Conservation (phyloP, 2,113 vertebrate species). For the Pongo pygmaeus region DNA sequence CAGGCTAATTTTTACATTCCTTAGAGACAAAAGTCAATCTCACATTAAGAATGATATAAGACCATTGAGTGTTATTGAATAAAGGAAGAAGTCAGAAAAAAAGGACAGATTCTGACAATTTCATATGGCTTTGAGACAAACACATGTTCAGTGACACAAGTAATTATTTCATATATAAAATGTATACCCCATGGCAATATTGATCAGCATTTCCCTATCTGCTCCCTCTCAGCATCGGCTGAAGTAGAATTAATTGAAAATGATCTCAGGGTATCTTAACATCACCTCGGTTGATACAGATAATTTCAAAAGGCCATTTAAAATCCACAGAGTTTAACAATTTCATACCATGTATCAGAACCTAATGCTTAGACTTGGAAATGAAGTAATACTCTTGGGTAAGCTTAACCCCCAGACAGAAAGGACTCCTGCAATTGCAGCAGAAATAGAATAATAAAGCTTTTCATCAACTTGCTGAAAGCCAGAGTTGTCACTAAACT, state of each 20-base stretch:
- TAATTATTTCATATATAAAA: neutral
- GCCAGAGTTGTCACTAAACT: conserved; percentile 71
- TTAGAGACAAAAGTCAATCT: neutral
- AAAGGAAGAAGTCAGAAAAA: neutral
- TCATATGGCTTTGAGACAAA: neutral
- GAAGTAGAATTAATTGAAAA: neutral
- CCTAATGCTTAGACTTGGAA: conserved; percentile 50
- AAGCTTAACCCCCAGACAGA: conserved; percentile 34
- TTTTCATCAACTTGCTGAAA: conserved; percentile 76
- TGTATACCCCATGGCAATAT: neutral
- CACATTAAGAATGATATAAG: neutral
- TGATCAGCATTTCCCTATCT: neutral
- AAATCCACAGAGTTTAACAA: conserved; percentile 21
- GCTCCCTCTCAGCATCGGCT: neutral
- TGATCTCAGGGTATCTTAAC: neutral
- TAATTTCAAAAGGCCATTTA: conserved; percentile 25
- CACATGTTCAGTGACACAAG: neutral
- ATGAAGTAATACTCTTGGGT: conserved; percentile 54
- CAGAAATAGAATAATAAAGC: conserved; percentile 72
- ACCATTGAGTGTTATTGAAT: neutral
- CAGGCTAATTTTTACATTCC: neutral
- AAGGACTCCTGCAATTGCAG: conserved; percentile 39
- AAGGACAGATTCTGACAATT: neutral
- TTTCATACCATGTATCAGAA: conserved; percentile 2
- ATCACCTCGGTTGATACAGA: neutral